These are phyloP conservation scores for Mechanitis messenoides DNA, from an alignment of 2,888 invertebrate species.

Conservation along the genomic window DNA sequence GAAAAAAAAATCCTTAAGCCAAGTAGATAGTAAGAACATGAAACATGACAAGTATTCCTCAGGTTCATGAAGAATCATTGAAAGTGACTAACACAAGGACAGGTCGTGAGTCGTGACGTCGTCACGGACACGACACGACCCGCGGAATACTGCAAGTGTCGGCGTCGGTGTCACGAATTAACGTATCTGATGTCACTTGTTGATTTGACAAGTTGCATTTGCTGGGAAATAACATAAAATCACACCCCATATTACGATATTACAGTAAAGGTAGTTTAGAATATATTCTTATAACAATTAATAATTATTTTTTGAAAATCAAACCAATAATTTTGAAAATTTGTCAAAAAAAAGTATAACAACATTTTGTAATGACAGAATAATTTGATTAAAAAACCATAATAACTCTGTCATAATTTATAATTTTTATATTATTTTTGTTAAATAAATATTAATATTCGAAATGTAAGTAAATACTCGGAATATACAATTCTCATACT, in stretches of 20 bases:
- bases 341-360: too few species aligned
- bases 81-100: conserved; percentile 39
- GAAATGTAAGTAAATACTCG: conserved; percentile 7
- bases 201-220: neutral
- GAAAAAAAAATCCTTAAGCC: too few species aligned
- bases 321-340: too few species aligned
- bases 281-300: too few species aligned
- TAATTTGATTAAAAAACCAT: too few species aligned
- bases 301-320: too few species aligned
- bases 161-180: conserved; percentile 29
- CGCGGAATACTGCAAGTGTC: conserved; percentile 28
- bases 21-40: too few species aligned
- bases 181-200: conserved; percentile 12
- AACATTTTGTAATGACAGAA: too few species aligned
- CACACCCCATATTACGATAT: neutral
- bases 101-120: conserved; percentile 41
- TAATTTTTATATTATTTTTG: too few species aligned
- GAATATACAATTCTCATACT: conserved; percentile 20
- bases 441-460: neutral
- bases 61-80: conserved; percentile 21
- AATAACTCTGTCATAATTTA: too few species aligned
- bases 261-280: too few species aligned
- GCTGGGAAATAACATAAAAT: neutral
- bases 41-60: neutral
- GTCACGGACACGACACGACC: conserved; percentile 34